A percentile compares a stretch with the other conserved stretches of the same genome.
These are phyloP conservation scores for Scolopax mira DNA, from an alignment of 2,113 vertebrate species.

Conservation along the genomic window DNA sequence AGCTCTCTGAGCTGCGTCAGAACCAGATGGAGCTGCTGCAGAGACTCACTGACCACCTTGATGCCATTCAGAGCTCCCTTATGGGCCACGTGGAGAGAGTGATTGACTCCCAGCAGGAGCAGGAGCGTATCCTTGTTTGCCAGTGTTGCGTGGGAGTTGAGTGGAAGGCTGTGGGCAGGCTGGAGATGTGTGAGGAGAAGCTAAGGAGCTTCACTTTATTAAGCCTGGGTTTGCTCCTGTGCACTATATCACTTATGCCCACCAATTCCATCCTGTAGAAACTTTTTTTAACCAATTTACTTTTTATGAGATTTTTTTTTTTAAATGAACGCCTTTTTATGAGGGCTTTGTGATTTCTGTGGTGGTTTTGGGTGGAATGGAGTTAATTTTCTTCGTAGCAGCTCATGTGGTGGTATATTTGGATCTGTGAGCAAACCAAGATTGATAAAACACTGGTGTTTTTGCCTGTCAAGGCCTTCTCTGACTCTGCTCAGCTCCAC, in stretches of 20 bases:
- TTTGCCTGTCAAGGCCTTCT: neutral
- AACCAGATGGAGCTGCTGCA: conserved; percentile 84
- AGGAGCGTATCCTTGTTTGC: conserved; percentile 91
- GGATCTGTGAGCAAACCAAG: neutral
- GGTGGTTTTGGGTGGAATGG: neutral
- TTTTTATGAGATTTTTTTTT: neutral
- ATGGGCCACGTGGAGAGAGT: conserved; percentile 87
- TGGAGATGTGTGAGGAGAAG: neutral
- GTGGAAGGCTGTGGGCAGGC: neutral
- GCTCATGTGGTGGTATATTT: neutral
- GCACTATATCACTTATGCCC: accelerated
- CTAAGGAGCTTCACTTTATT: neutral
- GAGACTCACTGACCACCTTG: conserved; percentile 82
- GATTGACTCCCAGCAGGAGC: conserved; percentile 86
- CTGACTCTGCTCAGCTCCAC: accelerated
- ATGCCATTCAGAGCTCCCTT: conserved; percentile 87
- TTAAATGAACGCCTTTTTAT: neutral
- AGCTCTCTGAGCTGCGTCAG: conserved; percentile 85
- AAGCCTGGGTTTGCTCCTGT: neutral
- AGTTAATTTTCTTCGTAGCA: neutral
- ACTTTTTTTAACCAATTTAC: neutral
- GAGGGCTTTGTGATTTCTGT: neutral
- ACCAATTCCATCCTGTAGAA: neutral
- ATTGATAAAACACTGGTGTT: neutral
- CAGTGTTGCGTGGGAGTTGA: accelerated